These are phyloP conservation scores for Agrotis clavis DNA, from an alignment of 2,888 invertebrate species.

Conservation along the genomic window DNA sequence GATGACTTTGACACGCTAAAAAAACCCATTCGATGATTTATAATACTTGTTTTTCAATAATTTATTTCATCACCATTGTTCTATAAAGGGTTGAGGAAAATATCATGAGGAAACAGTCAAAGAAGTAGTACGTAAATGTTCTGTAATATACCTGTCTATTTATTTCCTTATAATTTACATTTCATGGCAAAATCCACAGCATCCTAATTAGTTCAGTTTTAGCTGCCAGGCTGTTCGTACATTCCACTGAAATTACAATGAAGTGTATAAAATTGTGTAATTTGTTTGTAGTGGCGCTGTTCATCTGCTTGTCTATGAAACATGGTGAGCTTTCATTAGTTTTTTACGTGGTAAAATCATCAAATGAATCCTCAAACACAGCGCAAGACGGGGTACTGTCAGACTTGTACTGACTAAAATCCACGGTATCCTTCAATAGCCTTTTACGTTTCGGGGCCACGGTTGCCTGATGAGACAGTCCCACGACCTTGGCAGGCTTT, in stretches of 20 bases:
- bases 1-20: too few relatives aligned
- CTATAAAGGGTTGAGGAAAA: not conserved
- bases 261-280: not conserved
- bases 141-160: not conserved
- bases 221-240: too few relatives aligned
- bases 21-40: too few relatives aligned
- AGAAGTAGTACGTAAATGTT: not conserved
- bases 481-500: too few relatives aligned
- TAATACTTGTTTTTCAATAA: not conserved
- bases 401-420: too few relatives aligned
- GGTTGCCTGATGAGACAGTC: too few relatives aligned
- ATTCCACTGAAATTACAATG: conserved; percentile 1
- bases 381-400: too few relatives aligned
- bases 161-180: conserved; percentile 10
- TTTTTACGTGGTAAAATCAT: not conserved
- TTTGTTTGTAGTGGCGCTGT: conserved; percentile 11
- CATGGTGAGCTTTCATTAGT: conserved; percentile 16
- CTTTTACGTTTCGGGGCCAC: too few relatives aligned
- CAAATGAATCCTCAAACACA: too few relatives aligned
- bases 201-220: conserved; percentile 4
- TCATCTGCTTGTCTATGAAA: conserved; percentile 11
- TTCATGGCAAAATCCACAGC: not conserved
- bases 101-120: not conserved
- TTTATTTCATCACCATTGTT: not conserved
- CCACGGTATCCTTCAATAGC: too few relatives aligned